Evolutionary conservation across 2,888 invertebrate genomes (phyloP), one percentile per base, ranked within the genome.

Genomic region (Stenchaetothrips biformis): DNA sequence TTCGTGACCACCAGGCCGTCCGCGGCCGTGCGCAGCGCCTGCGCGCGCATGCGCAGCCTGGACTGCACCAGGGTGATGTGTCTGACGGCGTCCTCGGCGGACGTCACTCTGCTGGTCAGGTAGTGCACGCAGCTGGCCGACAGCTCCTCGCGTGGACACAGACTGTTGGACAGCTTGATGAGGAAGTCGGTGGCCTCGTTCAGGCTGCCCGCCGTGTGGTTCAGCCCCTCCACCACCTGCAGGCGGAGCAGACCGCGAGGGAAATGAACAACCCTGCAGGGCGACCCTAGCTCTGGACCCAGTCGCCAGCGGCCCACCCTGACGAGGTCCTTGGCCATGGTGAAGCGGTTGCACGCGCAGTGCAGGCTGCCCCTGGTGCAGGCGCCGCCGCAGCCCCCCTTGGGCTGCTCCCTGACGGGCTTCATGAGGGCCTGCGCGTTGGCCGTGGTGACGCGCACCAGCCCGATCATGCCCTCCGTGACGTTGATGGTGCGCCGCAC

Each of bases 81-180:
- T 6, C 67, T 18, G n/a, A 67, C 67, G 7, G 67, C 67, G n/a
- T 9, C 67, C 67, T 67, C 67, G 67, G 67, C 67, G n/a, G 67
- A 18, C 67, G 18, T 21, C n/a, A 21, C 67, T 21, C 8, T 67
- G 21, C n/a, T 21, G n/a, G n/a, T 67, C 67, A 67, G 21, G 21
- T 21, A 67, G 9, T n/a, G n/a, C n/a, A 67, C 21, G 67, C 67
- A 67, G 21, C n/a, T n/a, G 0, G n/a, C n/a, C n/a, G 21, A n/a
- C n/a, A 67, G n/a, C n/a, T 18, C 67, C 21, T 67, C 67, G n/a
- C 67, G n/a, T 21, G 67, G 67, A 6, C n/a, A 67, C n/a, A 67
- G 67, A 21, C 67, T 67, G 67, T 67, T 67, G 67, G 67, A 67
- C 67, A 67, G 67, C 67, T 67, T 67, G 67, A 67, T 67, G n/a